Percentiles rank a stretch among this genome's conserved stretches.
Conservation (phyloP, 2,888 invertebrate genomes). For the Mesorhabditis sp. region DNA sequence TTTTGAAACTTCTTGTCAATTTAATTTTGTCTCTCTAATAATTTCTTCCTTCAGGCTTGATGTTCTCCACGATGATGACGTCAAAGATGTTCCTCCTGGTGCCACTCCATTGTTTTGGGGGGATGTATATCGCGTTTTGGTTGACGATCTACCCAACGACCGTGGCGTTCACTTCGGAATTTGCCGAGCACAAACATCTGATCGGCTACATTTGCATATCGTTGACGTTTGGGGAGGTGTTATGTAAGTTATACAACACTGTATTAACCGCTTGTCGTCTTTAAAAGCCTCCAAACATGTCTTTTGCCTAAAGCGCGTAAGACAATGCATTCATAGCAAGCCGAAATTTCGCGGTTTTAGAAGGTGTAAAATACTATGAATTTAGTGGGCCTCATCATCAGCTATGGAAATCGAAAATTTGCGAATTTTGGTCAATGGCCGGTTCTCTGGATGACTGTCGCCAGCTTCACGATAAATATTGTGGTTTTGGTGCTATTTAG, state of each 20-base stretch:
- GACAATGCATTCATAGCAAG: neutral
- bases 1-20: neutral
- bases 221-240: neutral
- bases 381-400: neutral
- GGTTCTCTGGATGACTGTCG: neutral
- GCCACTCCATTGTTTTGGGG: neutral
- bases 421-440: neutral
- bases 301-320: neutral
- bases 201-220: neutral
- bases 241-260: neutral
- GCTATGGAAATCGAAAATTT: neutral
- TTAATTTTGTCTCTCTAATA: neutral
- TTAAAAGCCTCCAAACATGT: no score
- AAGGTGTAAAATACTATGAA: neutral
- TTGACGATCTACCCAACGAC: slow-evolving; percentile 2
- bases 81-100: neutral
- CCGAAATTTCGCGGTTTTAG: neutral
- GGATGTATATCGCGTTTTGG: slow-evolving; percentile 4
- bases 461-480: neutral
- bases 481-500: neutral
- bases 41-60: neutral
- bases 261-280: no score
- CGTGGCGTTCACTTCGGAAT: neutral
- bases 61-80: neutral
- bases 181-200: neutral